A percentile compares a stretch with the other conserved stretches of the same genome.
phyloP scores from a whole-genome alignment of 2,888 invertebrate species.

The Acanthococcus lagerstroemiae region DNA sequence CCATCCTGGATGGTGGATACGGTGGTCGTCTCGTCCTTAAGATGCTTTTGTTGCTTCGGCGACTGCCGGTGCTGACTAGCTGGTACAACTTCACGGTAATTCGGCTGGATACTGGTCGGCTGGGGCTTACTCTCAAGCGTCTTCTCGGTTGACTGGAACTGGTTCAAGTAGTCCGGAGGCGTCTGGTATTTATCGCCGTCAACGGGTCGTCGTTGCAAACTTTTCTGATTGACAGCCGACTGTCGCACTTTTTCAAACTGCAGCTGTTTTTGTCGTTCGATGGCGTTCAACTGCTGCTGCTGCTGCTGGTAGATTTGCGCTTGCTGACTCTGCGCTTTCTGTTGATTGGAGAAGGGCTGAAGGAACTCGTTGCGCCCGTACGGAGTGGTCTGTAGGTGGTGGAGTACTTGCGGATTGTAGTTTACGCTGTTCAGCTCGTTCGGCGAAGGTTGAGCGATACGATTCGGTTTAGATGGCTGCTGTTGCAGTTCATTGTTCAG shows the following conservation, averaged over 20 bases:
- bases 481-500: conserved; percentile 10
- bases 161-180: conserved; percentile 1
- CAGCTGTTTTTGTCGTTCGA: conserved; percentile 11
- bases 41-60: conserved; percentile 8
- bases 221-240: no score
- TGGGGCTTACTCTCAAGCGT: not conserved
- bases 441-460: conserved; percentile 4
- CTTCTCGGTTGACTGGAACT: not conserved
- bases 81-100: conserved; percentile 2
- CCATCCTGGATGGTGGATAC: conserved; percentile 53
- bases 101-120: not conserved
- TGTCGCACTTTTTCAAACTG: conserved; percentile 7
- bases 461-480: conserved; percentile 29
- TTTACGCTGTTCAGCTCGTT: not conserved
- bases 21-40: conserved; percentile 3
- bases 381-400: not conserved
- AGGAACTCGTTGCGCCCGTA: not conserved
- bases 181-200: conserved; percentile 12
- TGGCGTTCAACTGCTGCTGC: conserved; percentile 32
- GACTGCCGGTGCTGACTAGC: not conserved
- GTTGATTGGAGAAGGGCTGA: conserved; percentile 18
- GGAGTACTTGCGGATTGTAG: conserved; percentile 1
- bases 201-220: conserved; percentile 28
- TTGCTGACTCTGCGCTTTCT: conserved; percentile 31
- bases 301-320: conserved; percentile 23